These are phyloP conservation scores for Ataeniobius toweri DNA, from an alignment of 2,797 vertebrate species.

Conservation along the genomic window DNA sequence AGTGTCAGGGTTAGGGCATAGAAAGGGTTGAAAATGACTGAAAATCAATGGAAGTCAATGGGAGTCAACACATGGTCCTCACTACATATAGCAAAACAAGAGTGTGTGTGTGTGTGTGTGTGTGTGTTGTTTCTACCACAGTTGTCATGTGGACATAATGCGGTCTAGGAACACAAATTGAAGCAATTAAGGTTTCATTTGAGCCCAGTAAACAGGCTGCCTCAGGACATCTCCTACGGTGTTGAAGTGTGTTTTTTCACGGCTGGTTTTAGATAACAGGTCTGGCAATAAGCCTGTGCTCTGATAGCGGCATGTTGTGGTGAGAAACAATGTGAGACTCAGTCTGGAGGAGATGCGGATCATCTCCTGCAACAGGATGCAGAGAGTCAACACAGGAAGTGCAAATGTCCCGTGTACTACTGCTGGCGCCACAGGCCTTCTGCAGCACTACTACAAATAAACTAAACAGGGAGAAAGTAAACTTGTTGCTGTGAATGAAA, in stretches of 20 bases:
- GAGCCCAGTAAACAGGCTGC: slow-evolving; percentile 45
- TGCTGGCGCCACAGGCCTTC: slow-evolving; percentile 41
- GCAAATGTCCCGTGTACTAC: slow-evolving; percentile 37
- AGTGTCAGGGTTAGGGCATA: too few species aligned
- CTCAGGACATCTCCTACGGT: slow-evolving; percentile 30
- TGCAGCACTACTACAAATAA: slow-evolving; percentile 24
- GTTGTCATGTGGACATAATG: slow-evolving; percentile 37
- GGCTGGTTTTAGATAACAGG: slow-evolving; percentile 46
- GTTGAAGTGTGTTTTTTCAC: slow-evolving; percentile 48
- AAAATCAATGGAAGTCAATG: too few species aligned
- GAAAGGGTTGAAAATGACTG: too few species aligned
- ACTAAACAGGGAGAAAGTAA: background rate
- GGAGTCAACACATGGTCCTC: too few species aligned
- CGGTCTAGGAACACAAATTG: slow-evolving; percentile 53
- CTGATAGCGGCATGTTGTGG: slow-evolving; percentile 38
- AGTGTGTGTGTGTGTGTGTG: background rate
- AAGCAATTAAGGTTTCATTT: slow-evolving; percentile 57
- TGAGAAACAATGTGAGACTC: slow-evolving; percentile 23
- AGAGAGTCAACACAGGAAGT: slow-evolving; percentile 76
- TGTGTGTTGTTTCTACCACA: slow-evolving; percentile 7
- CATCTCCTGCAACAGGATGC: slow-evolving; percentile 74
- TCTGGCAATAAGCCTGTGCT: slow-evolving; percentile 10
- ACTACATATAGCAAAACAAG: too few species aligned
- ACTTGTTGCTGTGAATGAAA: slow-evolving; percentile 22
- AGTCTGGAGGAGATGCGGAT: slow-evolving; percentile 49